Evolutionary conservation across 2,888 invertebrate species (phyloP).

Genomic region (Drosophila eohydei): DNA sequence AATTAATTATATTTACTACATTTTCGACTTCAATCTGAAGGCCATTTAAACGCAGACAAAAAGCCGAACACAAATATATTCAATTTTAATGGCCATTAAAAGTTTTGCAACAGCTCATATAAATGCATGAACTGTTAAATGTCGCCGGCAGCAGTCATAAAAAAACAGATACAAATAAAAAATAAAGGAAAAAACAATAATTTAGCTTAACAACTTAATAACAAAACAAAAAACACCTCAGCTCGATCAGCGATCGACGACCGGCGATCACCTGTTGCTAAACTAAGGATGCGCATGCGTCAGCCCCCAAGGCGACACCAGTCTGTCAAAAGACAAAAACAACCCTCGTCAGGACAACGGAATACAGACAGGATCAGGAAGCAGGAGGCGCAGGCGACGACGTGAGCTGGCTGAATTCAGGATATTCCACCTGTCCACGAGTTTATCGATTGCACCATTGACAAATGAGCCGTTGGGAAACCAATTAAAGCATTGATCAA

Average conservation of each 20-base stretch:
- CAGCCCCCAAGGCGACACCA: slow-evolving; percentile 31
- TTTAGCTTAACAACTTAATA: slow-evolving; percentile 83
- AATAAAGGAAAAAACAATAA: slow-evolving; percentile 59
- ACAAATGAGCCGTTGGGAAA: slow-evolving; percentile 81
- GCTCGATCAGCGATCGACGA: slow-evolving; percentile 41
- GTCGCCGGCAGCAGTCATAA: slow-evolving; percentile 68
- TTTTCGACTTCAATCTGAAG: neutral
- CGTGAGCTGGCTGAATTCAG: slow-evolving; percentile 42
- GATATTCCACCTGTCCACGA: slow-evolving; percentile 80
- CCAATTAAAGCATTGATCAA: slow-evolving; percentile 81
- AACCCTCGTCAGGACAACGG: slow-evolving; percentile 42
- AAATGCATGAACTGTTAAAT: slow-evolving; percentile 78
- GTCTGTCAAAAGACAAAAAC: slow-evolving; percentile 26
- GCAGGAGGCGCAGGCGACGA: slow-evolving; percentile 4
- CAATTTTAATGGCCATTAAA: slow-evolving; percentile 38
- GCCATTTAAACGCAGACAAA: neutral
- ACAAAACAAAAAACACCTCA: slow-evolving; percentile 70
- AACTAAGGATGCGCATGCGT: slow-evolving; percentile 20
- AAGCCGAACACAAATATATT: slow-evolving; percentile 13
- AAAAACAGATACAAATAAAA: slow-evolving; percentile 48
- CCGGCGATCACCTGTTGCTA: slow-evolving; percentile 78
- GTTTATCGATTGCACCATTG: slow-evolving; percentile 78
- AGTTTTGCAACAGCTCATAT: slow-evolving; percentile 58
- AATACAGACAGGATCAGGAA: neutral
- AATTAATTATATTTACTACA: neutral